These are phyloP conservation scores for Polydrusus pterygomalis DNA, from an alignment of 2,888 invertebrate species.

Conservation along the genomic window DNA sequence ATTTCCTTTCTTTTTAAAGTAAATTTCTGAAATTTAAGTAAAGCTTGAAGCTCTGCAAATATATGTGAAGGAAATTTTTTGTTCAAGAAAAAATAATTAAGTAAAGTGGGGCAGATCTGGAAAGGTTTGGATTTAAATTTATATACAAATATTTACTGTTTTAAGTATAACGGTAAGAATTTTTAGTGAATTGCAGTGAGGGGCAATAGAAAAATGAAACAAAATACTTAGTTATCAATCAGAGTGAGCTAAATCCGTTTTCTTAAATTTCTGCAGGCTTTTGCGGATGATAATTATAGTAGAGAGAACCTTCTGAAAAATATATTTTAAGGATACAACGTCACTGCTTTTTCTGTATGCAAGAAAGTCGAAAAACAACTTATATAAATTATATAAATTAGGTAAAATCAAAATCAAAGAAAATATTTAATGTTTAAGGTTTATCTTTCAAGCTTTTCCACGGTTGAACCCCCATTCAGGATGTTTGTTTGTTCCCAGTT, in stretches of 20 bases:
- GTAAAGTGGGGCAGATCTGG: not conserved
- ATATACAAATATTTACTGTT: no score
- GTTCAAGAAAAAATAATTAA: not conserved
- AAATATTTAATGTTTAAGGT: not conserved
- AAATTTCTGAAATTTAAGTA: not conserved
- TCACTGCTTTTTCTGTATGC: no score
- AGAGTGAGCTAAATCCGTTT: no score
- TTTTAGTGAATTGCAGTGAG: no score
- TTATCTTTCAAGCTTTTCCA: not conserved
- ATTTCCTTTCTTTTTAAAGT: not conserved
- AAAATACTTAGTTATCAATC: no score
- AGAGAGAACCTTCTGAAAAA: no score
- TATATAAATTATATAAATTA: not conserved
- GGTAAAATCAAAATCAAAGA: not conserved
- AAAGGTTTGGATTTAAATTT: not conserved
- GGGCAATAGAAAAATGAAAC: no score
- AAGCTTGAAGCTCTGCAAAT: not conserved
- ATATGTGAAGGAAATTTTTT: not conserved
- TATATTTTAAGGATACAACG: no score
- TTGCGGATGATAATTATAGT: no score
- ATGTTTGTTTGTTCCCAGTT: conserved; percentile 4
- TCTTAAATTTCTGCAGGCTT: no score
- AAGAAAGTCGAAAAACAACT: no score
- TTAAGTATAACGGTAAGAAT: no score
- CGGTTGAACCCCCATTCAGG: not conserved